Conservation (phyloP, 2,113 vertebrate genomes). For the Cyphomyrus plagiostoma region DNA sequence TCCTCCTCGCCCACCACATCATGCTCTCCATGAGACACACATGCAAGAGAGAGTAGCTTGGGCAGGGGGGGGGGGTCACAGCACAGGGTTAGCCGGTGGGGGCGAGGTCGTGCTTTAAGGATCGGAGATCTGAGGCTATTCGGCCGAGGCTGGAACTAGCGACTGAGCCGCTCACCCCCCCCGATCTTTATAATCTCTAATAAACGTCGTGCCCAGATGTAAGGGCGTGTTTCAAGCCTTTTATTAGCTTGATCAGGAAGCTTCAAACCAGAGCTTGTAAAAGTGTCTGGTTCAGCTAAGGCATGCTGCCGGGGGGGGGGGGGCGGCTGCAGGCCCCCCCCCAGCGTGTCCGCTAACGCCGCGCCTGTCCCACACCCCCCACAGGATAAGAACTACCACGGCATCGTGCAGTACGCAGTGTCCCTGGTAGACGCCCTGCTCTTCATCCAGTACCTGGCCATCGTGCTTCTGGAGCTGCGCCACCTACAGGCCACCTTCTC, state of each 20-base stretch:
- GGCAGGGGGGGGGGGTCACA: too few relatives aligned
- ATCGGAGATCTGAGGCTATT: too few relatives aligned
- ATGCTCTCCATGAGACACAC: not conserved
- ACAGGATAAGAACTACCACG: constrained; percentile 82
- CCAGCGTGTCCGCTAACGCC: not conserved
- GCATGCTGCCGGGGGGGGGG: not conserved
- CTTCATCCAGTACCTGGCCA: constrained; percentile 94
- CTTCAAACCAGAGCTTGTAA: not conserved
- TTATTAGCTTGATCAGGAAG: not conserved
- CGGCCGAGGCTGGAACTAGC: too few relatives aligned
- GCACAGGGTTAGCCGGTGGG: too few relatives aligned
- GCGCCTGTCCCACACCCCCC: not conserved
- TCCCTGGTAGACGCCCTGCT: constrained; percentile 82
- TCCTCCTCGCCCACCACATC: not conserved
- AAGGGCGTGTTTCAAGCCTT: not conserved
- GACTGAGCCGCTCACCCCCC: too few relatives aligned
- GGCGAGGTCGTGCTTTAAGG: too few relatives aligned
- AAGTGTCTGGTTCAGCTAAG: not conserved
- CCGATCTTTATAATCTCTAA: too few relatives aligned
- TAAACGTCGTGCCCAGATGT: not conserved
- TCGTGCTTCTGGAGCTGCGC: constrained; percentile 86
- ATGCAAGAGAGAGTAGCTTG: not conserved
- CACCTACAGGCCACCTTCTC: constrained; percentile 85
- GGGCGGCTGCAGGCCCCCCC: not conserved
- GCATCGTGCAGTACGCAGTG: constrained; percentile 86